Conservation (phyloP, 2,797 vertebrate species). For the Acanthis flammea region DNA sequence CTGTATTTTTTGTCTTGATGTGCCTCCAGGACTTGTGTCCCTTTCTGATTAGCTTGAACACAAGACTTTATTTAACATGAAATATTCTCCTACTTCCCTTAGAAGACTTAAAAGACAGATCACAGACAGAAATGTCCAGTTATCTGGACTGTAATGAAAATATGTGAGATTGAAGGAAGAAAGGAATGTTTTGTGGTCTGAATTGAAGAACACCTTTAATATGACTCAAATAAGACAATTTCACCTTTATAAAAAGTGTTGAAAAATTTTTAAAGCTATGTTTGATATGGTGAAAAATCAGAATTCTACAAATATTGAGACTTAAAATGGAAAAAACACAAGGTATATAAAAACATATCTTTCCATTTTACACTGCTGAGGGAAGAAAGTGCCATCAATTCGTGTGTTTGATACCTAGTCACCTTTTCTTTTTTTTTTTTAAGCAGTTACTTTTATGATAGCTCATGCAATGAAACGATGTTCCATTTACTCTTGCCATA, state of each 20-base stretch:
- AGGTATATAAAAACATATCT: background rate
- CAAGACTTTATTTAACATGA: background rate
- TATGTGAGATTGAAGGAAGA: background rate
- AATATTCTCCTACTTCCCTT: background rate
- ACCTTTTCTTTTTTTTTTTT: background rate
- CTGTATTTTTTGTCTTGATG: background rate
- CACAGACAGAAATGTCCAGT: background rate
- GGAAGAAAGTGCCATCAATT: background rate
- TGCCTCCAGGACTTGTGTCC: background rate
- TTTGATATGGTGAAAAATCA: background rate
- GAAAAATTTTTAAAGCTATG: background rate
- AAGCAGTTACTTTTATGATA: background rate
- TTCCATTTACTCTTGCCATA: background rate
- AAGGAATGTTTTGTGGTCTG: background rate
- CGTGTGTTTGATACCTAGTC: accelerated
- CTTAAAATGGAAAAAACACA: background rate
- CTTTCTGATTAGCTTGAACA: background rate
- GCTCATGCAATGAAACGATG: background rate
- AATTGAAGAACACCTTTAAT: background rate
- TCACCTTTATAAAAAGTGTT: background rate
- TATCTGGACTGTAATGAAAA: background rate
- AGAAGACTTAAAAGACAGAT: background rate
- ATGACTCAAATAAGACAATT: background rate
- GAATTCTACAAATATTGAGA: background rate
- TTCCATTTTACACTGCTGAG: background rate